These are phyloP conservation scores for Dicentrarchus labrax DNA, from an alignment of 2,113 vertebrate genomes.

Conservation along the genomic window DNA sequence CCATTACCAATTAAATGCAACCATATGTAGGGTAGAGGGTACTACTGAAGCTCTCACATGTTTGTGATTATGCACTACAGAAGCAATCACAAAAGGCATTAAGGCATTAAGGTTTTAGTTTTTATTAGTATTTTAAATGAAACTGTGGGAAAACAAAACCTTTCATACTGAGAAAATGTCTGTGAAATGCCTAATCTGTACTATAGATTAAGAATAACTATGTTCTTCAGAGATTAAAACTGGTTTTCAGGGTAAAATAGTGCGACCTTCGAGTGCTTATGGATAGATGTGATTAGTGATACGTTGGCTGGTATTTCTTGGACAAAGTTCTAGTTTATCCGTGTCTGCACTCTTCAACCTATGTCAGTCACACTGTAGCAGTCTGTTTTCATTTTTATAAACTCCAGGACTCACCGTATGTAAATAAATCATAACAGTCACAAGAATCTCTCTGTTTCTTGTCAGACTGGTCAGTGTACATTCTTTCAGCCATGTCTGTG, in stretches of 20 bases:
- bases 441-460: slow-evolving; percentile 33
- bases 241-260: slow-evolving; percentile 9
- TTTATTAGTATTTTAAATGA: slow-evolving; percentile 1
- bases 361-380: slow-evolving; percentile 18
- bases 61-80: slow-evolving; percentile 45
- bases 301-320: slow-evolving; percentile 29
- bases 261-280: slow-evolving; percentile 1
- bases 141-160: slow-evolving; percentile 32
- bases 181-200: slow-evolving; percentile 1
- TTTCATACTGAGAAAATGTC: not conserved
- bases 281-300: not conserved
- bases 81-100: slow-evolving; percentile 46
- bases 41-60: slow-evolving; percentile 39
- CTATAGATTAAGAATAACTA: not conserved
- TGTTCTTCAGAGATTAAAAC: slow-evolving; percentile 11
- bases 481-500: slow-evolving; percentile 17
- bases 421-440: slow-evolving; percentile 53
- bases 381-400: slow-evolving; percentile 60
- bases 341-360: slow-evolving; percentile 28
- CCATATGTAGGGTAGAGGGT: slow-evolving; percentile 56
- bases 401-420: slow-evolving; percentile 21
- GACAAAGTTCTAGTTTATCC: slow-evolving; percentile 37
- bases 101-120: slow-evolving; percentile 23
- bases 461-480: slow-evolving; percentile 3
- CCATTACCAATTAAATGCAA: slow-evolving; percentile 60